A percentile compares a stretch with the other conserved stretches of the same genome.
Evolutionary conservation across 1,140 invertebrate genomes (phyloP).

Genomic region (Drosophila punjabiensis): DNA sequence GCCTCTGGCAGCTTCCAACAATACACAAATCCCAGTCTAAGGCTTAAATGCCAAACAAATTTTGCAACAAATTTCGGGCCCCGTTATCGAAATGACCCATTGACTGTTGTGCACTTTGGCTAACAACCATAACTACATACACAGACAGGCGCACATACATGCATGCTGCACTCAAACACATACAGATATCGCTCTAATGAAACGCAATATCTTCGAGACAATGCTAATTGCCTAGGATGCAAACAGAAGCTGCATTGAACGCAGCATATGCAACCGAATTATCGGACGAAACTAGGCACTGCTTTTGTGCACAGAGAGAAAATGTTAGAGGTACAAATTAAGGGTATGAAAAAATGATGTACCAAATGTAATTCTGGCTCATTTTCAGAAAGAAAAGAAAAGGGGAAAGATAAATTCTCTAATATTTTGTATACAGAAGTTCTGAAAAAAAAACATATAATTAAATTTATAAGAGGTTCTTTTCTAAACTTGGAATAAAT

Average conservation of each 20-base stretch:
- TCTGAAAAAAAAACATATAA: no score
- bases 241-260: constrained; percentile 46
- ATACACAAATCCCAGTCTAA: constrained; percentile 29
- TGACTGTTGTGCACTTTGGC: constrained; percentile 47
- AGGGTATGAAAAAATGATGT: no score
- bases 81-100: constrained; percentile 74
- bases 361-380: no score
- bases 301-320: constrained; percentile 5
- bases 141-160: neutral
- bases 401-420: no score
- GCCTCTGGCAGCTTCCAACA: constrained; percentile 20
- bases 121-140: constrained; percentile 2
- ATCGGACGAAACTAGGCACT: constrained; percentile 18
- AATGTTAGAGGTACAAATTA: neutral
- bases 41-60: constrained; percentile 57
- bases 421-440: no score
- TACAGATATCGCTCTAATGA: constrained; percentile 68
- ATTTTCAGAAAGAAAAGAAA: no score
- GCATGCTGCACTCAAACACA: constrained; percentile 7
- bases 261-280: constrained; percentile 32
- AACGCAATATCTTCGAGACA: constrained; percentile 78
- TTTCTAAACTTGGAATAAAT: no score
- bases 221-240: constrained; percentile 63
- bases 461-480: no score
- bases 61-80: constrained; percentile 59